Evolutionary conservation across 2,113 vertebrate species (phyloP).

Genomic region (zebrafish (Danio rerio)): GRCz12tu NC_133191.1:57731501-57732000

Average conservation of each 20-base stretch:
- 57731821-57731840: conserved; percentile 97
- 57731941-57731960: too few species aligned
- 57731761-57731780: conserved; percentile 88
- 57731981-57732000: not conserved
- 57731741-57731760: conserved; percentile 75
- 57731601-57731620: too few species aligned
- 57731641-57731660: too few species aligned
- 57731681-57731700: too few species aligned
- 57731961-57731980: too few species aligned
- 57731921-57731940: too few species aligned
- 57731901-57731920: conserved; percentile 75
- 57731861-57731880: conserved; percentile 90
- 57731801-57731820: conserved; percentile 95
- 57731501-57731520: conserved; percentile 86
- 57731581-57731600: too few species aligned
- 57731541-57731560: conserved; percentile 71
- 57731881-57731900: conserved; percentile 89
- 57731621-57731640: too few species aligned
- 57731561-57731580: too few species aligned
- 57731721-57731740: too few species aligned
- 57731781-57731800: conserved; percentile 98
- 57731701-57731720: too few species aligned
- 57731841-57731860: conserved; percentile 88
- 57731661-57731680: too few species aligned
- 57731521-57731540: conserved; percentile 93